These are phyloP conservation scores for Tichodroma muraria DNA, from an alignment of 2,113 vertebrate genomes.

Conservation along the genomic window DNA sequence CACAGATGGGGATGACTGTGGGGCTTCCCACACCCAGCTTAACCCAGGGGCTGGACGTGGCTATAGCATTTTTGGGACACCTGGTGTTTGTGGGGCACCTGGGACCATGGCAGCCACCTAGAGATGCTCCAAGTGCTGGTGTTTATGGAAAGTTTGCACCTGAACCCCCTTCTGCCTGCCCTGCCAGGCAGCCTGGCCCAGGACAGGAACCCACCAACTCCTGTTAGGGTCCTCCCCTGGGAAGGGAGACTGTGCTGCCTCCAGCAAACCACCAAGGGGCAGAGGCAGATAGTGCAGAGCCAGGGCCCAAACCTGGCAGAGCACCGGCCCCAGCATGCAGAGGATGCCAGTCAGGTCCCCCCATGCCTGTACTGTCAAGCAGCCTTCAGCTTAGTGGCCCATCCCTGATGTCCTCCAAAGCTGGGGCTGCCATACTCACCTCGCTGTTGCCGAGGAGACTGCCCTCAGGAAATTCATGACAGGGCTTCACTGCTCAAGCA, in stretches of 20 bases:
- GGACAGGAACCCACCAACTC: neutral
- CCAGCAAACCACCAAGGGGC: neutral
- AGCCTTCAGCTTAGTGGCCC: neutral
- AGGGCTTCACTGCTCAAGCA: neutral
- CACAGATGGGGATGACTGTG: neutral
- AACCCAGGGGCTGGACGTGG: accelerated
- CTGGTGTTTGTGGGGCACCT: neutral
- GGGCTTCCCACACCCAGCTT: neutral
- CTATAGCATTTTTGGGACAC: neutral
- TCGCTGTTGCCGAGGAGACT: accelerated
- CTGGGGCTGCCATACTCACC: accelerated
- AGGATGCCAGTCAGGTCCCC: neutral
- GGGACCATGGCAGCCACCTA: neutral
- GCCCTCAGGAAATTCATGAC: neutral
- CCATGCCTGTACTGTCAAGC: neutral
- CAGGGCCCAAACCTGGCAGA: neutral
- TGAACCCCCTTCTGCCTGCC: neutral
- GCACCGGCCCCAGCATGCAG: neutral
- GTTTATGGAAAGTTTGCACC: neutral
- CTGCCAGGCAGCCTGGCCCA: neutral
- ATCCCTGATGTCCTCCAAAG: neutral
- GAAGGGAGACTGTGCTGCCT: neutral
- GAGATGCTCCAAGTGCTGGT: neutral
- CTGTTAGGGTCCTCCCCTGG: accelerated
- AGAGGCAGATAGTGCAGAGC: neutral